These are phyloP conservation scores for Calidris pygmaea DNA, from an alignment of 2,113 vertebrate species.

Conservation along the genomic window DNA sequence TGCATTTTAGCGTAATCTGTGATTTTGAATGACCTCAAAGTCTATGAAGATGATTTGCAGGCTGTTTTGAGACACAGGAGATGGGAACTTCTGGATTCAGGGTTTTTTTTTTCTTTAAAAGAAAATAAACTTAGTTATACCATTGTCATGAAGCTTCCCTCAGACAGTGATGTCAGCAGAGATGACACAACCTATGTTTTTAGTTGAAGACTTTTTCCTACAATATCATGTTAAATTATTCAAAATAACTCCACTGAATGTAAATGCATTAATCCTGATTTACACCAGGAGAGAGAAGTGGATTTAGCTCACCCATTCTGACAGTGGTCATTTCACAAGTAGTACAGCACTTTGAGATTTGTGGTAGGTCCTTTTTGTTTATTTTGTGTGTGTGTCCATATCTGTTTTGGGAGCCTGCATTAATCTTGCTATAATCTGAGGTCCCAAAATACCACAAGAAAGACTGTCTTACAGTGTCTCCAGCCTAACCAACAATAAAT, in stretches of 20 bases:
- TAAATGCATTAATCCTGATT: background rate
- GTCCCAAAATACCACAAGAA: conserved; percentile 44
- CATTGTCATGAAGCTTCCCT: background rate
- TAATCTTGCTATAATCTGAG: conserved; percentile 2
- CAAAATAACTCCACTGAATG: background rate
- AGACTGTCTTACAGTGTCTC: background rate
- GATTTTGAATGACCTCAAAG: background rate
- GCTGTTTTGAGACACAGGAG: background rate
- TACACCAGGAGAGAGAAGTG: background rate
- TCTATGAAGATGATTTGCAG: background rate
- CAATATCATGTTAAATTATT: rapidly evolving
- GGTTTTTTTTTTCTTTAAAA: background rate
- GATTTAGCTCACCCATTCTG: background rate
- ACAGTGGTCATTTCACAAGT: background rate
- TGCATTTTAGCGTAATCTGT: background rate
- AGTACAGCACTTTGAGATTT: background rate
- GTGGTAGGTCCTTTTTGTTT: conserved; percentile 17
- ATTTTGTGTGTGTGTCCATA: background rate
- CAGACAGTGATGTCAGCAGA: background rate
- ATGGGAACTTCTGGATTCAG: background rate
- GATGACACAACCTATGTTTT: background rate
- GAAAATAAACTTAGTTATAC: background rate
- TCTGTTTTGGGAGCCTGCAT: background rate
- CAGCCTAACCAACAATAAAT: conserved; percentile 6
- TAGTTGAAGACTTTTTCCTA: background rate